Percentiles rank a stretch among this genome's conserved stretches.
phyloP scores from a whole-genome alignment of 2,888 invertebrate genomes.

The Stenoptilia bipunctidactyla region DNA sequence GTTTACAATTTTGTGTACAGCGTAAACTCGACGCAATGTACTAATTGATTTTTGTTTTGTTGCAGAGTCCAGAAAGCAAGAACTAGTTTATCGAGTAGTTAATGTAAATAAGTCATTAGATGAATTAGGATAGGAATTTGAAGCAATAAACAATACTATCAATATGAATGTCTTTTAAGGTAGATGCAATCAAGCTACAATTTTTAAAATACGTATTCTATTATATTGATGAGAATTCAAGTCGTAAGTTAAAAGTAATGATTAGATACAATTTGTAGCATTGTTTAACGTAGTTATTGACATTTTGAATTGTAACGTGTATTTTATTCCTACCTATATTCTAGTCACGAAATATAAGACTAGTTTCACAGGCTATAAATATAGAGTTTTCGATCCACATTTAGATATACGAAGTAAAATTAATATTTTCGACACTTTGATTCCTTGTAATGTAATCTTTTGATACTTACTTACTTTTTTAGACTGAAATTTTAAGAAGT shows the following conservation, averaged over 20 bases:
- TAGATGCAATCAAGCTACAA: slow-evolving; percentile 14
- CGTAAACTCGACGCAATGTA: background rate
- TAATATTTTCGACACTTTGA: slow-evolving; percentile 11
- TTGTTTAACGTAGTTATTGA: slow-evolving; percentile 37
- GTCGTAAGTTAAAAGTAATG: slow-evolving; percentile 3
- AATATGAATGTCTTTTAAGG: slow-evolving; percentile 20
- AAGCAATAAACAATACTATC: slow-evolving; percentile 43
- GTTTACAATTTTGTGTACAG: slow-evolving; percentile 20
- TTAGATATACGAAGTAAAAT: background rate
- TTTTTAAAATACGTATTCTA: slow-evolving; percentile 15
- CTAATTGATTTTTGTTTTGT: slow-evolving; percentile 18
- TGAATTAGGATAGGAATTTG: slow-evolving; percentile 17
- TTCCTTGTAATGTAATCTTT: background rate
- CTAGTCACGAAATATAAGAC: slow-evolving; percentile 65
- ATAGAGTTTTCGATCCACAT: slow-evolving; percentile 8
- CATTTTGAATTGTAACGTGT: slow-evolving; percentile 41
- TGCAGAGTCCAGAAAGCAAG: slow-evolving; percentile 60
- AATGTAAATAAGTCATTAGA: slow-evolving; percentile 13
- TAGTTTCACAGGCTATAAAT: slow-evolving; percentile 32
- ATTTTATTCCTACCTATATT: slow-evolving; percentile 61
- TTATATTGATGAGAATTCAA: slow-evolving; percentile 10
- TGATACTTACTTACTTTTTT: background rate
- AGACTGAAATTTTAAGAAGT: slow-evolving; percentile 15
- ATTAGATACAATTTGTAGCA: slow-evolving; percentile 1
- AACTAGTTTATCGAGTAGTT: slow-evolving; percentile 25